phyloP scores from a whole-genome alignment of 2,113 vertebrate species.

The Anas platyrhynchos region DNA sequence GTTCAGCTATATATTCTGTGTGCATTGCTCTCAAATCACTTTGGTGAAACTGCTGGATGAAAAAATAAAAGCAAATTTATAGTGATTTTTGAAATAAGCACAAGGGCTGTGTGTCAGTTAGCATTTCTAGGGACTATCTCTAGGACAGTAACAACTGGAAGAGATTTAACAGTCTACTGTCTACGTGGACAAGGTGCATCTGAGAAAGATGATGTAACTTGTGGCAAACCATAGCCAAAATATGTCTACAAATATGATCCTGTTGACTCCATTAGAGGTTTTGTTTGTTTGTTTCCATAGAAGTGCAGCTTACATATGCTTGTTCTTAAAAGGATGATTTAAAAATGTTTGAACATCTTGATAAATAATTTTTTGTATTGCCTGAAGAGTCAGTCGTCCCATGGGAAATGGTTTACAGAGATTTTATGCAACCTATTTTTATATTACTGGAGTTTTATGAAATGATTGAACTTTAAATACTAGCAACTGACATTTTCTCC shows the following conservation, averaged over 20 bases:
- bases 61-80: conserved; percentile 27
- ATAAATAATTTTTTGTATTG: conserved; percentile 31
- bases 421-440: conserved; percentile 37
- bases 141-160: conserved; percentile 52
- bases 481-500: conserved; percentile 43
- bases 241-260: conserved; percentile 35
- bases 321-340: conserved; percentile 23
- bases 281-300: background rate
- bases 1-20: background rate
- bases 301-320: background rate
- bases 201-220: conserved; percentile 45
- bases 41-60: background rate
- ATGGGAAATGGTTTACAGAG: conserved; percentile 29
- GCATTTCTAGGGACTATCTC: conserved; percentile 48
- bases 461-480: conserved; percentile 62
- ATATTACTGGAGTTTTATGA: conserved; percentile 37
- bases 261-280: background rate
- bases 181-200: conserved; percentile 51
- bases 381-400: background rate
- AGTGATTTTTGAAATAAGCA: conserved; percentile 43
- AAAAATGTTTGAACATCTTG: background rate
- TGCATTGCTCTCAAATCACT: background rate
- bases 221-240: conserved; percentile 40
- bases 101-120: conserved; percentile 27
- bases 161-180: conserved; percentile 59